These are phyloP conservation scores for Noctua comes DNA, from an alignment of 2,888 invertebrate genomes.

Conservation along the genomic window DNA sequence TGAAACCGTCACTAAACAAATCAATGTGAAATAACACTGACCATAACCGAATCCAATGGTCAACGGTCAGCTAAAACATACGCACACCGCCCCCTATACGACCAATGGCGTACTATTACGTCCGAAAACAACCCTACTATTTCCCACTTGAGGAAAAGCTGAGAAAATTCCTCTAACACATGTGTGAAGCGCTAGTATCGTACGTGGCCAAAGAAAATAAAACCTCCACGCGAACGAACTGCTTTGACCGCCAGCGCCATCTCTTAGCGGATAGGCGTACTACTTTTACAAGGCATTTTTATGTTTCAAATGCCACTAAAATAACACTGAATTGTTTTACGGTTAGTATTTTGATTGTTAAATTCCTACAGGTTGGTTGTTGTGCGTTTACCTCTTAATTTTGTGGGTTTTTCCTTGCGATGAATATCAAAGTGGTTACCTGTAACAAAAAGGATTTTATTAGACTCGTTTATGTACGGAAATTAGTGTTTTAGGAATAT, in stretches of 20 bases:
- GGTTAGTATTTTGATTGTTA: slow-evolving; percentile 68
- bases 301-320: slow-evolving; percentile 66
- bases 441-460: slow-evolving; percentile 73
- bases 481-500: not conserved
- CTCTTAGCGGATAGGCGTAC: slow-evolving; percentile 82
- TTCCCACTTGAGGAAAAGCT: slow-evolving; percentile 80
- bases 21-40: slow-evolving; percentile 35
- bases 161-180: slow-evolving; percentile 80
- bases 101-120: slow-evolving; percentile 83
- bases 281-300: slow-evolving; percentile 70
- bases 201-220: slow-evolving; percentile 68
- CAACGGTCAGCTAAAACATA: slow-evolving; percentile 44
- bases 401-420: slow-evolving; percentile 59
- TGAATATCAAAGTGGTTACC: slow-evolving; percentile 71
- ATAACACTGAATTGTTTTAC: slow-evolving; percentile 70
- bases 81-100: slow-evolving; percentile 85
- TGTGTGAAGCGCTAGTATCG: slow-evolving; percentile 77
- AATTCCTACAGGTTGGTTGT: slow-evolving; percentile 71
- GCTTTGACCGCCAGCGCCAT: slow-evolving; percentile 75
- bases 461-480: slow-evolving; percentile 20
- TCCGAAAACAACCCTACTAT: slow-evolving; percentile 79
- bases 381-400: slow-evolving; percentile 69
- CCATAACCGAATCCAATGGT: slow-evolving; percentile 38
- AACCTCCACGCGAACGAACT: slow-evolving; percentile 41
- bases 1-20: slow-evolving; percentile 48